Percentiles rank a stretch among this genome's conserved stretches.
These are phyloP conservation scores for Xenus cinereus DNA, from an alignment of 2,113 vertebrate species.

Conservation along the genomic window DNA sequence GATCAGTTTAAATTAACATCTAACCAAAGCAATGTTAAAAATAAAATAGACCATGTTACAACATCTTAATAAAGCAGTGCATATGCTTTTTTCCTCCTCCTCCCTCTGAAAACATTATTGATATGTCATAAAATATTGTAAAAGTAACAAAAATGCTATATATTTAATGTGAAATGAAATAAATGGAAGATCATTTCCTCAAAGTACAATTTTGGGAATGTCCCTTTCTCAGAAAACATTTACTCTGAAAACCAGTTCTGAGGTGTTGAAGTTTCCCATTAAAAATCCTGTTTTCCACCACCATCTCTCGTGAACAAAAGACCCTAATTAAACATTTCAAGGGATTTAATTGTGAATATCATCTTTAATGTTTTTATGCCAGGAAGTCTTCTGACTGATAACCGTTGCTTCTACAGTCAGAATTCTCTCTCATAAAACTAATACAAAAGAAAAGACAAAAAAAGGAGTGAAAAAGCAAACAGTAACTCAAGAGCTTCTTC, in stretches of 20 bases:
- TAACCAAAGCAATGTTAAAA: neutral
- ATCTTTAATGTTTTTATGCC: neutral
- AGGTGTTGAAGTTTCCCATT: neutral
- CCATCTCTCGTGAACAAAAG: neutral
- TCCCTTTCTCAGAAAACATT: neutral
- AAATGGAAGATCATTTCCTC: neutral
- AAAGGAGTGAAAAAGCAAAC: neutral
- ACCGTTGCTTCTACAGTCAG: neutral
- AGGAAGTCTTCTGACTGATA: neutral
- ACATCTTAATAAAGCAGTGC: neutral
- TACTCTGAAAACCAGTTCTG: neutral
- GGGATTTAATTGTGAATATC: neutral
- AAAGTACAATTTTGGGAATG: neutral
- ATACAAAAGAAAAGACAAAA: neutral
- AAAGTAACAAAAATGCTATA: neutral
- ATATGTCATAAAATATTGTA: neutral
- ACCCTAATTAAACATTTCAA: neutral
- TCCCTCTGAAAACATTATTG: neutral
- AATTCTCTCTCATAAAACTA: neutral
- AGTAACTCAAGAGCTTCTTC: neutral
- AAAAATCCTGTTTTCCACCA: neutral
- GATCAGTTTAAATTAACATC: neutral
- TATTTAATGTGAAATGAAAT: neutral
- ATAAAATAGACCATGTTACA: neutral
- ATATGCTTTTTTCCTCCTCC: neutral